These are phyloP conservation scores for Melolontha melolontha DNA, from an alignment of 2,888 invertebrate genomes.

Conservation along the genomic window DNA sequence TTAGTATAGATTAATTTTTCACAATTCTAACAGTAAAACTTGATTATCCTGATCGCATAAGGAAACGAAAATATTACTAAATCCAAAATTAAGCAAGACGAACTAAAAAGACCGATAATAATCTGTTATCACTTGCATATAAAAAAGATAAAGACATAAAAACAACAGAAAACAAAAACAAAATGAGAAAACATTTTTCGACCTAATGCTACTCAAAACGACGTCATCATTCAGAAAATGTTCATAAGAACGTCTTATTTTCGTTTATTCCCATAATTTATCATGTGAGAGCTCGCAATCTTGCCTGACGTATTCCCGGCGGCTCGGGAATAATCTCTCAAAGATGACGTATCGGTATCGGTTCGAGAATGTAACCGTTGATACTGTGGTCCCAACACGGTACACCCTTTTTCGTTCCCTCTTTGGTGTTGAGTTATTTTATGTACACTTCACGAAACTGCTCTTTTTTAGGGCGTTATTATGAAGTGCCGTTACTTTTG, in stretches of 20 bases:
- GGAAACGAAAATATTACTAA: too few species aligned
- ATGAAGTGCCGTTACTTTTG: not conserved
- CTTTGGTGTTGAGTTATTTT: too few species aligned
- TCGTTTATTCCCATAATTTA: slow-evolving; percentile 38
- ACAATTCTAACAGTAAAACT: too few species aligned
- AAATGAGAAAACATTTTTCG: slow-evolving; percentile 22
- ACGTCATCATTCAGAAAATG: slow-evolving; percentile 30
- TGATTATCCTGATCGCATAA: too few species aligned
- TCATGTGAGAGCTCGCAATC: slow-evolving; percentile 25
- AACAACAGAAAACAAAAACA: slow-evolving; percentile 5
- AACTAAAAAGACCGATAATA: too few species aligned
- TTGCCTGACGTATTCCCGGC: slow-evolving; percentile 21
- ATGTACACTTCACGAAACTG: not conserved
- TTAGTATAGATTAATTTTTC: too few species aligned
- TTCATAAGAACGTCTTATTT: slow-evolving; percentile 39
- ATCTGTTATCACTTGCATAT: too few species aligned
- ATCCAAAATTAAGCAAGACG: too few species aligned
- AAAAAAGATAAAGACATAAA: not conserved
- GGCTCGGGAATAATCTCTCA: slow-evolving; percentile 34
- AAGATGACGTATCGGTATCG: slow-evolving; percentile 36
- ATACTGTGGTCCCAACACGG: too few species aligned
- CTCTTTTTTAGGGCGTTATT: slow-evolving; percentile 7
- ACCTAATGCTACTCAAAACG: slow-evolving; percentile 33
- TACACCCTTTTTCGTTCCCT: too few species aligned
- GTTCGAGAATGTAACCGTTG: not conserved